Base-by-base conservation (phyloP, 2,888 invertebrate genomes). In the Thyatira batis region DNA sequence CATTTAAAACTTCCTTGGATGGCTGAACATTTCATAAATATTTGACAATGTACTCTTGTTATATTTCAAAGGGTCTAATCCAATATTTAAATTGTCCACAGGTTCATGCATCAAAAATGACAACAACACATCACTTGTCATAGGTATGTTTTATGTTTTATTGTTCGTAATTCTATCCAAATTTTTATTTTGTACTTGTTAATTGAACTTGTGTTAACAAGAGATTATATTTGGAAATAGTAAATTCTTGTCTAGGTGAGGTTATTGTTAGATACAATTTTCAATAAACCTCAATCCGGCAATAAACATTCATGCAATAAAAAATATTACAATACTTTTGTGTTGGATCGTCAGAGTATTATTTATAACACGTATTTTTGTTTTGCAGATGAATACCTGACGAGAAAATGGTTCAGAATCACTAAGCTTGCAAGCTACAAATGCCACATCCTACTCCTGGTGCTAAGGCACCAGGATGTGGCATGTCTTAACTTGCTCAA, bases 1-100 rank as follows among this genome's bases (percentile, higher is more conserved):
- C 90, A 90, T 90, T 85, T 87, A 75, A 80, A 88, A 90, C 92
- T 92, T 92, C 91, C 92, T 92, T 92, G 92, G 92, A 92, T 92
- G 92, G 90, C 92, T 92, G 92, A 91, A 55, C 52, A 51, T 45
- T 3, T 23, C 27, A 21, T n/a, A 51, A 23, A 51, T 44, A 4
- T 20, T 10, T 8, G n/a, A 4, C 43, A 20, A 5, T 17, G 9
- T 4, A 1, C 23, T 4, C 2, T 3, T 9, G 0, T 0, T 45
- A 6, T 43, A 8, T 6, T 39, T 39, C 8, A 1, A 17, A 1
- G 13, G n/a, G 8, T 17, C 39, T 39, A 17, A 39, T 8, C 39
- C 1, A 39, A 11, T 39, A 39, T 39, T 39, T 39, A 39, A 17
- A 8, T 39, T 39, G 39, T 39, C 39, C 17, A 17, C 39, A 39